Conservation (phyloP, 1,140 invertebrate species). For the Aphidius gifuensis region DNA sequence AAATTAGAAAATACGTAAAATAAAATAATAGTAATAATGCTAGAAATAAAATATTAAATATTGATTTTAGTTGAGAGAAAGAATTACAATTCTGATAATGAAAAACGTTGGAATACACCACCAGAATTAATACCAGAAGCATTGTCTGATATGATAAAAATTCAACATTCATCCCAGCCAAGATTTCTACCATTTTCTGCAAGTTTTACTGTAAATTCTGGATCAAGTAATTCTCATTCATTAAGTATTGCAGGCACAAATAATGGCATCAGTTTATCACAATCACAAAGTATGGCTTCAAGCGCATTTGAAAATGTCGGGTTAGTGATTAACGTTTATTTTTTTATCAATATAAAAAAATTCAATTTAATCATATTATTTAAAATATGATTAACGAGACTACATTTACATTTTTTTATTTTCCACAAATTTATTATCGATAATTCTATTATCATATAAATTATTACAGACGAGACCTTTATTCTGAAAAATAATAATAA, state of each 20-base stretch:
- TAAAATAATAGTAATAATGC: too few species aligned
- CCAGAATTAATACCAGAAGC: constrained; percentile 34
- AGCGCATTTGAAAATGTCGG: constrained; percentile 29
- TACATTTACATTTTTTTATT: background rate
- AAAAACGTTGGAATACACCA: constrained; percentile 39
- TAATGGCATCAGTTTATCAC: constrained; percentile 44
- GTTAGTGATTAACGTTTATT: constrained; percentile 27
- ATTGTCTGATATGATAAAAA: constrained; percentile 7
- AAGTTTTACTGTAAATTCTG: constrained; percentile 40
- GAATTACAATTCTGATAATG: constrained; percentile 28
- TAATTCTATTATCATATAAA: too few species aligned
- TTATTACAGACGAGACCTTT: too few species aligned
- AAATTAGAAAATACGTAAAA: too few species aligned
- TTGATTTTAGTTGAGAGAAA: constrained; percentile 22
- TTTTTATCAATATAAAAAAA: background rate
- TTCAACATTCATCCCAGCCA: constrained; percentile 31
- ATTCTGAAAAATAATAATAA: too few species aligned
- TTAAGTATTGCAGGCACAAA: constrained; percentile 38
- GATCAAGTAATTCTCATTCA: constrained; percentile 39
- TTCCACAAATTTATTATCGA: too few species aligned
- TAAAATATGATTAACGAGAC: background rate
- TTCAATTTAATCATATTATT: background rate
- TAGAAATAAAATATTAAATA: background rate
- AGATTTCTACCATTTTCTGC: constrained; percentile 44
- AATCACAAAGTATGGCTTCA: constrained; percentile 37